Evolutionary conservation across 2,113 vertebrate genomes (phyloP), one percentile per base, ranked within the genome.

Genomic region (Steatornis caripensis): DNA sequence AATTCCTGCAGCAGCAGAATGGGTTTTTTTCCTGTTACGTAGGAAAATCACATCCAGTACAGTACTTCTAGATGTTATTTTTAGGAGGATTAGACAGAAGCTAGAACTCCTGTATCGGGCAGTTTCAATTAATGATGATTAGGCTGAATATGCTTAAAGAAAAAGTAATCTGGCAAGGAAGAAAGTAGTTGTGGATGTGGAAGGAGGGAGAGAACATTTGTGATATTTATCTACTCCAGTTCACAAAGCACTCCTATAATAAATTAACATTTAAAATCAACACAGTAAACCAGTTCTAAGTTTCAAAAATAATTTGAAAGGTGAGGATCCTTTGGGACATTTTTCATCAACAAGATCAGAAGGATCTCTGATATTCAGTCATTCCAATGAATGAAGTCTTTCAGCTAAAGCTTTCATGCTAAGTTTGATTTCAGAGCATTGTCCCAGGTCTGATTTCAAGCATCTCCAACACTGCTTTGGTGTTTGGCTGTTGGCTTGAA

Each of bases 1-100:
- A 84, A 95, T 61, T 89, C 77, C 80, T 92, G 69, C 68, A 97
- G 83, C 36, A 89, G 71, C 13, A 74, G 48, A 78, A 95, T 21
- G 51, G 3, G 0, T 36, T 62, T 49, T 36, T 60, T 26, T 32
- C 64, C 30, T 89, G 34, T 82, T 84, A 87, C 30, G 22, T 71
- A 95, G 94, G 79, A 86, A 95, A 86, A 89, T 80, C 7, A 86
- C 95, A 87, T 70, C 51, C 45, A 90, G 43, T 24, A 49, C 55
- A 80, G 68, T 27, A 91, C 36, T 92, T 90, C 37, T 83, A 62
- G 46, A 70, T 66, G 54, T 62, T 93, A n/a, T 91, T 90, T 95
- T 92, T 70, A 74, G 36, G n/a, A 32, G 18, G 30, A 64, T 90
- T 86, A 95, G 39, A 75, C 53, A 87, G 71, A 90, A 87, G 2